Base-by-base conservation (phyloP, 2,888 invertebrate species). In the Epinotia nisella region DNA sequence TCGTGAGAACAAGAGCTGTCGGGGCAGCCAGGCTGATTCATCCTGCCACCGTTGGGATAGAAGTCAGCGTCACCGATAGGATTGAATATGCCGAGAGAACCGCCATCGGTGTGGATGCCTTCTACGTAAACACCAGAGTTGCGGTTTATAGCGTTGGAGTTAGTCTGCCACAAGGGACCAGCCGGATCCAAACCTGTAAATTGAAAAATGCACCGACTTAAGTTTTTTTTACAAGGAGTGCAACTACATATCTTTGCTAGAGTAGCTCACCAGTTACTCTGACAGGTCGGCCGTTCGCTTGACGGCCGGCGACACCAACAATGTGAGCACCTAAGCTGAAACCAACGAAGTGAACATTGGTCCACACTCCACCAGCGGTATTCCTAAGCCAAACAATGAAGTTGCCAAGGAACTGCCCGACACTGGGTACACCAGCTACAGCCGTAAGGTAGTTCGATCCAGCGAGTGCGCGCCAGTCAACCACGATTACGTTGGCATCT, bases 301-400 rank as follows among this genome's bases (percentile, higher is more conserved):
- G 75, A 5, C 90, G 87, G 2, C 91, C 90, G 71, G 89, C 89
- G 24, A 80, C 85, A 2, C 91, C 92, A 0, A 89, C 89, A 9
- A 90, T 79, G 73, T 92, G 92, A 75, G 91, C 92, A 3, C 92
- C 92, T 75, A 92, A 85, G 78, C 92, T 92, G 84, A 87, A 87
- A 21, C 92, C 92, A 29, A 91, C 82, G 29, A 92, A 77, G 75
- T 93, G 92, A 1, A 92, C 80, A 39, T 86, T 86, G 75, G 86
- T 85, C 86, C 87, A 89, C 77, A 87, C 85, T 9, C 88, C 88
- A 17, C 91, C 91, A 5, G 81, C 83, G 0, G 77, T 87, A 64
- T 81, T 83, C 69, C 87, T 81, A 19, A 92, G 84, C 87, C 88
- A 90, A 15, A 80, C 77, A 3, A 92, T 61, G 78, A 90, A 90